Percentiles rank a stretch among this genome's conserved stretches.
These are phyloP conservation scores for Orthosia gracilis DNA, from an alignment of 2,888 invertebrate species.

Conservation along the genomic window DNA sequence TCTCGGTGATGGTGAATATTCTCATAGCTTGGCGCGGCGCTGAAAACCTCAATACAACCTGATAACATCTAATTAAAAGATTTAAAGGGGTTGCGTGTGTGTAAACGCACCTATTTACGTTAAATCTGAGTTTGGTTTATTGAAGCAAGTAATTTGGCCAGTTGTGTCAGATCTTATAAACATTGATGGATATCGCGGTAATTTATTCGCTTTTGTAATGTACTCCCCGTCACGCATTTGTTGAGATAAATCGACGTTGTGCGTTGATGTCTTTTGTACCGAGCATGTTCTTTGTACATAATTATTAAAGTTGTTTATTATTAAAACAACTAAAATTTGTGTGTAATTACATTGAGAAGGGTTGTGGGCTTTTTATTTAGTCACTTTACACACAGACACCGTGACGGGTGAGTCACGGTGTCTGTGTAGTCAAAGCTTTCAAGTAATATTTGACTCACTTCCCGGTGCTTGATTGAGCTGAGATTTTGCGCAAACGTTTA, in stretches of 20 bases:
- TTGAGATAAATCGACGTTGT: neutral
- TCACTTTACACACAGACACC: no score
- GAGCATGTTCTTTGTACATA: neutral
- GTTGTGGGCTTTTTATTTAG: neutral
- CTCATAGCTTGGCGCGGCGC: neutral
- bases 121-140: conserved; percentile 16
- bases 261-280: conserved; percentile 63
- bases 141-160: conserved; percentile 31
- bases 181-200: conserved; percentile 13
- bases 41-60: neutral
- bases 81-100: conserved; percentile 20
- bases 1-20: no score
- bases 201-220: conserved; percentile 6
- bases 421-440: no score
- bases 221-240: conserved; percentile 18
- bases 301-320: neutral
- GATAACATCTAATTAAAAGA: neutral
- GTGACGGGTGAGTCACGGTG: no score
- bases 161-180: conserved; percentile 23
- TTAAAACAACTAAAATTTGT: no score
- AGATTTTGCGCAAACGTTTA: no score
- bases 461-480: no score
- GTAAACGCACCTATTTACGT: conserved; percentile 17
- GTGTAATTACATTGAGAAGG: neutral
- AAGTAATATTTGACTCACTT: no score